A percentile compares a stretch with the other conserved stretches of the same genome.
Evolutionary conservation across 2,113 vertebrate genomes (phyloP).

Genomic region (Stigmatopora nigra): DNA sequence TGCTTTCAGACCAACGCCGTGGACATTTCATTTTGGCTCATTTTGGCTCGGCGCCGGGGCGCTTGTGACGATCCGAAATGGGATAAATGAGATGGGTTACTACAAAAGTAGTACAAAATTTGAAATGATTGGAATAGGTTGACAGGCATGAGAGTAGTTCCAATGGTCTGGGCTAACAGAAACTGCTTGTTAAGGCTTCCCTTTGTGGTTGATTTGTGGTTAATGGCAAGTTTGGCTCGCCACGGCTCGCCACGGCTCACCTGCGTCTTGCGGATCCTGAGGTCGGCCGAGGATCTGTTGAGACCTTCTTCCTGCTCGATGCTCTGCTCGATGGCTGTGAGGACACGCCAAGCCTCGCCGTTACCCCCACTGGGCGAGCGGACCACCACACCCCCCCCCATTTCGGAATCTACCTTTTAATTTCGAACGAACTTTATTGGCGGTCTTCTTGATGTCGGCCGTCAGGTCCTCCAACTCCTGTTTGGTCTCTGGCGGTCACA

Average conservation of each 20-base stretch:
- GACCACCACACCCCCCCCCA: background rate
- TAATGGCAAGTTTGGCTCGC: no score
- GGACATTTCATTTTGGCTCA: no score
- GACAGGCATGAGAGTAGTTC: no score
- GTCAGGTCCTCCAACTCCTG: slow-evolving; percentile 94
- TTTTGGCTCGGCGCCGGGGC: no score
- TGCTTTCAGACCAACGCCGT: no score
- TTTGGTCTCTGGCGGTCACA: slow-evolving; percentile 77
- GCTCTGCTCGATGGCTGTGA: slow-evolving; percentile 86
- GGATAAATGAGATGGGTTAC: no score
- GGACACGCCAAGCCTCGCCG: slow-evolving; percentile 12
- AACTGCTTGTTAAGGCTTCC: no score
- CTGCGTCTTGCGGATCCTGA: slow-evolving; percentile 94
- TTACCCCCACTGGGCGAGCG: slow-evolving; percentile 4
- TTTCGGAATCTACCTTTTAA: slow-evolving; percentile 79
- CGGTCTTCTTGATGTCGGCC: slow-evolving; percentile 94
- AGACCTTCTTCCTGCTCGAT: slow-evolving; percentile 92
- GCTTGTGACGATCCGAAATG: no score
- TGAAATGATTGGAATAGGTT: no score
- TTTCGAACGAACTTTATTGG: slow-evolving; percentile 95
- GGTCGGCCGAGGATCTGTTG: slow-evolving; percentile 90
- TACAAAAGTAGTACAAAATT: no score
- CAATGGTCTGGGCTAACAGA: no score
- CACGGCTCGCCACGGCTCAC: slow-evolving; percentile 49
- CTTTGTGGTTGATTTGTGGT: no score